Conservation (phyloP, 2,888 invertebrate genomes). For the Microctonus aethiopoides region DNA sequence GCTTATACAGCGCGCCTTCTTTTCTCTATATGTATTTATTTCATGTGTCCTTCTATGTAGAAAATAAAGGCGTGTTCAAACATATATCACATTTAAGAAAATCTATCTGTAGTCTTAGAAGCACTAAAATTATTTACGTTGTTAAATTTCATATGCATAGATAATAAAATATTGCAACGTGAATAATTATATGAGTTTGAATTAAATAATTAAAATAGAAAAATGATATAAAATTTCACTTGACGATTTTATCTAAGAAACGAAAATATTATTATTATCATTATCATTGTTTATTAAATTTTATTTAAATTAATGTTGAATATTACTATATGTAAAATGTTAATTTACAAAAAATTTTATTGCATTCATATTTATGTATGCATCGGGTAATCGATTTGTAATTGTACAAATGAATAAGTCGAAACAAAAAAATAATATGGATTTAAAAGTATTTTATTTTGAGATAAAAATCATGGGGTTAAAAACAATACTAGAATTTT, state of each 20-base stretch:
- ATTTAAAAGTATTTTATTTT: too few species aligned
- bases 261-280: neutral
- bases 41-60: neutral
- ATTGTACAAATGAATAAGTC: neutral
- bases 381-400: neutral
- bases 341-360: too few species aligned
- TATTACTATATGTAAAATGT: too few species aligned
- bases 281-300: neutral
- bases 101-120: neutral
- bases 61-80: neutral
- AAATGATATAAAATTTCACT: neutral
- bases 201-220: neutral
- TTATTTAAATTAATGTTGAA: neutral
- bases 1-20: slow-evolving; percentile 8
- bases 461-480: neutral
- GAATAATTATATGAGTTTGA: neutral
- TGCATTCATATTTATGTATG: too few species aligned
- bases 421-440: too few species aligned
- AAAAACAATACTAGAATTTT: neutral
- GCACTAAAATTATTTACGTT: neutral
- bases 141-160: neutral
- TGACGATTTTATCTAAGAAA: neutral
- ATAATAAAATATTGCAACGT: neutral
- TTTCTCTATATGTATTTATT: neutral
- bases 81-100: neutral